Evolutionary conservation across 2,888 invertebrate genomes (phyloP).

Genomic region (Agriopis aurantiaria): DNA sequence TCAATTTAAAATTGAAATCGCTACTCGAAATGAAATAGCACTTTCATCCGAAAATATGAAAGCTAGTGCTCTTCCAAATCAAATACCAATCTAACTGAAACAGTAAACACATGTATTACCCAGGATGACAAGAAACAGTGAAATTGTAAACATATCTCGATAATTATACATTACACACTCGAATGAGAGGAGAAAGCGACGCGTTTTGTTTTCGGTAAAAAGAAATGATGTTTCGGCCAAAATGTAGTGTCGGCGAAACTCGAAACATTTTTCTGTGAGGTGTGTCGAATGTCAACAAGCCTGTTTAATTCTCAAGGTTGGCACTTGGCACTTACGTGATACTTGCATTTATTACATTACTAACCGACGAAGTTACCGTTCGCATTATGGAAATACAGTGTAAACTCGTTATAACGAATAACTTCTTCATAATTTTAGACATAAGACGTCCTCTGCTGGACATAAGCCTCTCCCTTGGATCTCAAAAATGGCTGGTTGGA

Average conservation of each 20-base stretch:
- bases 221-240: conserved; percentile 19
- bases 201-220: conserved; percentile 32
- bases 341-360: conserved; percentile 5
- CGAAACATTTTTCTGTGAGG: conserved; percentile 11
- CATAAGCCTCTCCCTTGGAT: too few relatives aligned
- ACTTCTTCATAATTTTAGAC: too few relatives aligned
- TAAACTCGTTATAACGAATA: too few relatives aligned
- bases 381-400: background rate
- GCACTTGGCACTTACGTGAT: background rate
- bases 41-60: conserved; percentile 4
- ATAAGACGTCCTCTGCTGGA: too few relatives aligned
- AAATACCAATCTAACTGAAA: conserved; percentile 8
- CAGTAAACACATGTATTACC: conserved; percentile 13
- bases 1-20: too few relatives aligned
- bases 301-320: conserved; percentile 19
- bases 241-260: conserved; percentile 6
- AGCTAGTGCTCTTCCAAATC: background rate
- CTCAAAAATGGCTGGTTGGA: too few relatives aligned
- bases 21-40: background rate
- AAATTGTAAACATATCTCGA: conserved; percentile 44
- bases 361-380: background rate
- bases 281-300: conserved; percentile 23
- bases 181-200: conserved; percentile 33
- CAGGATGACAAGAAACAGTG: conserved; percentile 37
- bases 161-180: conserved; percentile 39